A percentile compares a stretch with the other conserved stretches of the same genome.
These are phyloP conservation scores for Mycetomoellerius zeteki DNA, from an alignment of 1,140 invertebrate species.

Conservation along the genomic window DNA sequence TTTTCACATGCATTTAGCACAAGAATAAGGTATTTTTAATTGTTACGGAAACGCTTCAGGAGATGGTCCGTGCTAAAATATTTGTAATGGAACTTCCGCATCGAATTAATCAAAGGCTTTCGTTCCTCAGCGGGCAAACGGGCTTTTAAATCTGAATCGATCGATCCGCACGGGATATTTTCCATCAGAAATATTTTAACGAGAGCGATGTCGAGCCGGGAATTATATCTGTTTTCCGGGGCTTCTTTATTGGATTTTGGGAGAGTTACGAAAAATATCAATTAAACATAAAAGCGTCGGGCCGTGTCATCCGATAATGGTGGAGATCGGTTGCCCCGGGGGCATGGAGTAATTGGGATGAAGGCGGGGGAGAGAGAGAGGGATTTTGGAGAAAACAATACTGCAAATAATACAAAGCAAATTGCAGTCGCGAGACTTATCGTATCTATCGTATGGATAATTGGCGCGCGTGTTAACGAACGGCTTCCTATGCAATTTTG, in stretches of 20 bases:
- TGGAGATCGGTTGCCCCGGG: constrained; percentile 77
- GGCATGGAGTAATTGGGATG: constrained; percentile 79
- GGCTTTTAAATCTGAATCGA: constrained; percentile 60
- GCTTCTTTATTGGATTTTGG: constrained; percentile 79
- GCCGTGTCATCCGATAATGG: constrained; percentile 82
- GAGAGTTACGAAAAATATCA: constrained; percentile 82
- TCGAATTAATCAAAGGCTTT: constrained; percentile 40
- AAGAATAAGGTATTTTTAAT: constrained; percentile 44
- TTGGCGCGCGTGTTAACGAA: constrained; percentile 67
- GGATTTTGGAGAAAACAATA: constrained; percentile 71
- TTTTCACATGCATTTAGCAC: neutral
- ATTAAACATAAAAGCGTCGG: constrained; percentile 81
- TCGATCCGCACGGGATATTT: constrained; percentile 74
- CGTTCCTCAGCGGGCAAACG: neutral
- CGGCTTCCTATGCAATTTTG: constrained; percentile 53
- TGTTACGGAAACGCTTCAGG: constrained; percentile 18
- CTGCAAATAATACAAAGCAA: constrained; percentile 77
- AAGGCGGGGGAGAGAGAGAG: constrained; percentile 50
- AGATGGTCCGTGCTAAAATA: constrained; percentile 49
- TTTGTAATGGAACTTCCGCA: constrained; percentile 56
- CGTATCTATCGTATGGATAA: constrained; percentile 64
- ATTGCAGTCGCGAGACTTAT: constrained; percentile 74
- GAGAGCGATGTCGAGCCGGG: constrained; percentile 81
- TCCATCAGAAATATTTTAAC: constrained; percentile 84
- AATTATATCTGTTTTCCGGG: constrained; percentile 83